Evolutionary conservation across 2,888 invertebrate genomes (phyloP).

Genomic region (Coelinius sp.): DNA sequence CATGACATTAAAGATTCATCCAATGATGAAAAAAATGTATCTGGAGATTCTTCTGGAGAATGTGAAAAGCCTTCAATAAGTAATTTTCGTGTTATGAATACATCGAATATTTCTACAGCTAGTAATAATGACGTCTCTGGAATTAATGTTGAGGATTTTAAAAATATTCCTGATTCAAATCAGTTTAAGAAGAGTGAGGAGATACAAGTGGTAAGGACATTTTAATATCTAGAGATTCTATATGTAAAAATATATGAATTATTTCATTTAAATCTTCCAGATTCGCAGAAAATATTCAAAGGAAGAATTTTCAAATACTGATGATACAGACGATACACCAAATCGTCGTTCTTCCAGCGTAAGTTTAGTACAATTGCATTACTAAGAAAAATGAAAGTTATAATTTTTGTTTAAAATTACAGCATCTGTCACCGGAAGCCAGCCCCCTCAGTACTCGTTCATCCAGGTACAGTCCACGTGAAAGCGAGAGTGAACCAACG

Average conservation of each 20-base stretch:
- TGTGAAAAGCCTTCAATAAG: constrained; percentile 27
- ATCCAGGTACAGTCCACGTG: constrained; percentile 67
- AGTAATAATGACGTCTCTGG: constrained; percentile 16
- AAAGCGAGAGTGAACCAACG: constrained; percentile 69
- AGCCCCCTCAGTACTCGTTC: constrained; percentile 68
- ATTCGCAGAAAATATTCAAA: constrained; percentile 62
- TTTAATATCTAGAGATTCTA: too few relatives aligned
- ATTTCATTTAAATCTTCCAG: constrained; percentile 44
- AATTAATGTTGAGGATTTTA: constrained; percentile 9
- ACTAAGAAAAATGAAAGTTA: constrained; percentile 14
- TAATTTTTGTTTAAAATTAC: constrained; percentile 21
- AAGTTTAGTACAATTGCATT: constrained; percentile 45
- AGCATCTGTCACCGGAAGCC: constrained; percentile 68
- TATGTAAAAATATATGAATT: not conserved
- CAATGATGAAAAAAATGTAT: constrained; percentile 32
- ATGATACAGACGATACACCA: constrained; percentile 64
- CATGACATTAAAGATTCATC: constrained; percentile 35
- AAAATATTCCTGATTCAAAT: constrained; percentile 40
- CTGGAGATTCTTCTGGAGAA: constrained; percentile 34
- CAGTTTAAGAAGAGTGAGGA: constrained; percentile 53
- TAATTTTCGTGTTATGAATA: not conserved
- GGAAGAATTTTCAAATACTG: constrained; percentile 66
- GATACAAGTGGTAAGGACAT: constrained; percentile 52
- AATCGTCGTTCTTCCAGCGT: constrained; percentile 67
- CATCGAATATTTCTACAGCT: not conserved